Evolutionary conservation across 2,113 vertebrate genomes (phyloP).

Genomic region (Spheniscus mendiculus): DNA sequence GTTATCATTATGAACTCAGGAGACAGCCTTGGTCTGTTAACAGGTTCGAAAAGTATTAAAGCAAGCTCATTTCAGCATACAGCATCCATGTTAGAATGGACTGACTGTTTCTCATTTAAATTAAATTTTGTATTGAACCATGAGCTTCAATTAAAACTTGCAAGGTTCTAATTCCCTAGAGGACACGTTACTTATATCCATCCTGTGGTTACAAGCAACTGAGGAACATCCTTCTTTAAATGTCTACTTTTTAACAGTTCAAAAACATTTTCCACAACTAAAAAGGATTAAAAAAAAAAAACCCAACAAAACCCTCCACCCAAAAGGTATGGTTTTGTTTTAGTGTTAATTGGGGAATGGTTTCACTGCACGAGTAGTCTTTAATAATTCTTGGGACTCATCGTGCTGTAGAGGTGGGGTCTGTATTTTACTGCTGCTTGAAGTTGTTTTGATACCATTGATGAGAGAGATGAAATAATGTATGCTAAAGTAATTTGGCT

Average conservation of each 20-base stretch:
- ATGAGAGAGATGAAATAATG: constrained; percentile 37
- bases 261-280: not conserved
- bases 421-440: constrained; percentile 6
- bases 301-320: too few species aligned
- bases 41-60: not conserved
- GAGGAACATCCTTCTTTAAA: not conserved
- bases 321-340: not conserved
- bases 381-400: not conserved
- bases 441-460: constrained; percentile 46
- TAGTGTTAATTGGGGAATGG: not conserved
- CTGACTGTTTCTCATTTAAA: not conserved
- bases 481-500: constrained; percentile 73
- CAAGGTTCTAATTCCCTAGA: not conserved
- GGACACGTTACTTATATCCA: rapidly evolving
- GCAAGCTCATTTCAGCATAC: not conserved
- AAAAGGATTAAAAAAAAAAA: not conserved
- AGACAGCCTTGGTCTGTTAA: not conserved
- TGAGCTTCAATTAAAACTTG: not conserved
- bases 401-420: not conserved
- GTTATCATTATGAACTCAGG: not conserved
- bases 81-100: not conserved
- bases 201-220: not conserved
- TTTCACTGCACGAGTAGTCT: not conserved
- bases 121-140: not conserved
- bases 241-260: not conserved